Evolutionary conservation across 2,797 vertebrate species (phyloP), one percentile per base, ranked within the genome.

Genomic region (Anisognathus igniventris): DNA sequence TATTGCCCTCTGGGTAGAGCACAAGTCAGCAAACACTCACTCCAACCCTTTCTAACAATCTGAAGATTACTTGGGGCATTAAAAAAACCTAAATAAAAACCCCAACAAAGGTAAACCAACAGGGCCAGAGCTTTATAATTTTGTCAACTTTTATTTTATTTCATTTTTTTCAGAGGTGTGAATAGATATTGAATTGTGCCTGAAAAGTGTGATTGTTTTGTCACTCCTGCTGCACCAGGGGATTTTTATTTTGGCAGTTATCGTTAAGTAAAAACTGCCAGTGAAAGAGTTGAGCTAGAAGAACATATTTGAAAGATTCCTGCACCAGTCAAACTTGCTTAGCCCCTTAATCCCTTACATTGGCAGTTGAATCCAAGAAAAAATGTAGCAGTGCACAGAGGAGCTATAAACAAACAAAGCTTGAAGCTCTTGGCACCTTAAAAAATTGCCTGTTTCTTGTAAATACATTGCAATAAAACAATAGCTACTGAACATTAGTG

Each of bases 291-390:
- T 97, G 81, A 91, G 88, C 28, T 74, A 53, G 74, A 97, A 88
- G 86, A 93, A 85, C 78, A 68, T 87, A 96, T 96, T 86, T 96
- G 96, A 97, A 97, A 97, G 96, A 97, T 96, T 96, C 96, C 89
- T 94, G 62, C 90, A 89, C 93, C 81, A 96, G 97, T 97, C 98
- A 97, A 96, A 96, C 92, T 97, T n/a, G 91, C 94, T 98, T 97
- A 97, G 97, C 86, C 87, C 94, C 95, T 97, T 98, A 98, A 98
- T 98, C 97, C 96, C 92, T 97, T 97, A 97, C 96, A 94, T 61
- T 95, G 97, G 97, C 97, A 96, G 96, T 16, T 82, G 95, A 97
- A 96, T 97, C 95, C 92, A 75, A 92, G 95, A 94, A 96, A 90
- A 96, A 78, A 58, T 91, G 81, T 96, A 96, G 93, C 65, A 64